Percentiles rank a stretch among this genome's conserved stretches.
Conservation (phyloP, 2,888 invertebrate genomes). For the Deilephila elpenor region DNA sequence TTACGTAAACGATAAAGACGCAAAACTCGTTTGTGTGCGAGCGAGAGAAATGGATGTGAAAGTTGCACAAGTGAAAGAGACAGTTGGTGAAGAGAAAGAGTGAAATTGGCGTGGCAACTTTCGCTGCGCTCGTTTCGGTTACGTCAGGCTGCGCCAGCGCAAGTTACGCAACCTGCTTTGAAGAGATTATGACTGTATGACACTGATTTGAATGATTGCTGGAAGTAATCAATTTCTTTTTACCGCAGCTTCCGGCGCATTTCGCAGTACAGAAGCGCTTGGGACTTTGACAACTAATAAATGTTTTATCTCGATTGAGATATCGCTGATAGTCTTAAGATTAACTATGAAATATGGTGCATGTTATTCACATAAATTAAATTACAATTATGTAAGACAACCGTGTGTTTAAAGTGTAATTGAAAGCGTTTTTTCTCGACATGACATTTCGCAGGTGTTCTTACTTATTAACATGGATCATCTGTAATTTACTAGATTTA, state of each 20-base stretch:
- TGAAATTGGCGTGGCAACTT: conserved; percentile 81
- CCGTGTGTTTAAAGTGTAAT: conserved; percentile 17
- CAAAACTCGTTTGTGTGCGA: conserved; percentile 53
- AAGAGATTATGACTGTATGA: conserved; percentile 78
- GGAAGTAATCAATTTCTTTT: conserved; percentile 71
- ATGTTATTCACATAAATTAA: conserved; percentile 14
- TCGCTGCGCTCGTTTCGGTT: conserved; percentile 81
- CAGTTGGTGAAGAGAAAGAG: conserved; percentile 68
- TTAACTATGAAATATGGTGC: conserved; percentile 14
- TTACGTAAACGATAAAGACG: conserved; percentile 54
- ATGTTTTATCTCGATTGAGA: conserved; percentile 16
- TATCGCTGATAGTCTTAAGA: conserved; percentile 13
- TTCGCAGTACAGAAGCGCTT: conserved; percentile 27
- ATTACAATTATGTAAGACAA: conserved; percentile 12
- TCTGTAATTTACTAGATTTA: conserved; percentile 23
- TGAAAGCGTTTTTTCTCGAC: conserved; percentile 6
- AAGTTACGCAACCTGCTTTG: conserved; percentile 66
- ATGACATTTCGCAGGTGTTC: conserved; percentile 17
- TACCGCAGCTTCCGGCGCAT: conserved; percentile 63
- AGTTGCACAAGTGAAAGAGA: conserved; percentile 57
- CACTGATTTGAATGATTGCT: conserved; percentile 78
- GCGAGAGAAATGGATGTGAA: conserved; percentile 49
- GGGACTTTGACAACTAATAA: conserved; percentile 7
- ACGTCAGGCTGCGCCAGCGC: conserved; percentile 61
- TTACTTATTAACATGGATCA: background rate